phyloP scores from a whole-genome alignment of 2,797 vertebrate species.

The Enteromius argenteus region DNA sequence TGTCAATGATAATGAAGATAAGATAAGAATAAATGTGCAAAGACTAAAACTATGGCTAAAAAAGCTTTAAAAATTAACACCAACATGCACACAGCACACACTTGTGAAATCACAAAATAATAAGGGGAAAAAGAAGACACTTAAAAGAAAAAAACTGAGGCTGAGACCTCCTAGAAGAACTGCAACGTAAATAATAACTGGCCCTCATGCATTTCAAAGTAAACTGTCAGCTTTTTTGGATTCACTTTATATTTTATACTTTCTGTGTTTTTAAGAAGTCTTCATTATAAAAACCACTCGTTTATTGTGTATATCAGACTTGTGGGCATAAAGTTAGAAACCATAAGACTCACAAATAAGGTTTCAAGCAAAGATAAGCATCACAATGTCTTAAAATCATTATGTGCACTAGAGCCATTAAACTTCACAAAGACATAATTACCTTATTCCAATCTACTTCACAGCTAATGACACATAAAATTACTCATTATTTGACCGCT shows the following conservation, averaged over 20 bases:
- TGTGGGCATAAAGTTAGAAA: neutral
- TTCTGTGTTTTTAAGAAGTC: neutral
- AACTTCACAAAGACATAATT: neutral
- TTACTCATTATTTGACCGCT: neutral
- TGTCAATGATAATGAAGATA: neutral
- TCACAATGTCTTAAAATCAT: constrained; percentile 5
- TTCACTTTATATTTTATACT: constrained; percentile 4
- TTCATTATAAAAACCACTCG: neutral
- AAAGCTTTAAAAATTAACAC: neutral
- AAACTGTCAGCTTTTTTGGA: neutral
- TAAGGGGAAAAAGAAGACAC: neutral
- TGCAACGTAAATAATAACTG: neutral
- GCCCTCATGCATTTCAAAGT: constrained; percentile 11
- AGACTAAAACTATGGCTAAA: neutral
- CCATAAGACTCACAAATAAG: neutral
- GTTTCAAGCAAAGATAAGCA: neutral
- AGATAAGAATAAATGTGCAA: neutral
- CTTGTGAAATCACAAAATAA: constrained; percentile 1
- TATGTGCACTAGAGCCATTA: neutral
- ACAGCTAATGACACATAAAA: constrained; percentile 11
- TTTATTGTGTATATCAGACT: neutral
- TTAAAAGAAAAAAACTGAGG: neutral
- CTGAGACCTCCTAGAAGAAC: neutral
- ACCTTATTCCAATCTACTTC: neutral
- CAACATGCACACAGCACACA: neutral